Conservation (phyloP, 1,140 invertebrate species). For the Ridgeia piscesae region DNA sequence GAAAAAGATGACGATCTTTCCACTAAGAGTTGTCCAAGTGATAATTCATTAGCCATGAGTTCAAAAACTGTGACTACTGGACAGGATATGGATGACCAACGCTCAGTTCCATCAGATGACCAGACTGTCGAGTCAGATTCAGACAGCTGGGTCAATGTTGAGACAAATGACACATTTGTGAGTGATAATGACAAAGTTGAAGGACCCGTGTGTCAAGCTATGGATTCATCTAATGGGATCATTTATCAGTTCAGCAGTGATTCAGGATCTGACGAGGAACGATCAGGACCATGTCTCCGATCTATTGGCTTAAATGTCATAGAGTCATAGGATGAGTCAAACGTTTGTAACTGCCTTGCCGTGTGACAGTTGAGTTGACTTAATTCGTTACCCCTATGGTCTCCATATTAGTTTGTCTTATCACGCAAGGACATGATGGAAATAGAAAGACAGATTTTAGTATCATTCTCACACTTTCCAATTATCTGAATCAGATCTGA, state of each 20-base stretch:
- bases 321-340: neutral
- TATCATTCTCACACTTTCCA: too few species aligned
- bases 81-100: neutral
- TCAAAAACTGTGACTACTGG: neutral
- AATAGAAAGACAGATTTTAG: too few species aligned
- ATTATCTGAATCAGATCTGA: too few species aligned
- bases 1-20: neutral
- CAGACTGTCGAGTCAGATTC: neutral
- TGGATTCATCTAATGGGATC: neutral
- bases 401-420: neutral
- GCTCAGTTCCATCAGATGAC: neutral
- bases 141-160: neutral
- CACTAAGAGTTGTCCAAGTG: neutral
- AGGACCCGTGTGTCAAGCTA: neutral
- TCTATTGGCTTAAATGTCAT: neutral
- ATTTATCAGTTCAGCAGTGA: neutral
- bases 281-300: neutral
- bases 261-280: neutral
- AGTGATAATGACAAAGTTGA: neutral
- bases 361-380: neutral
- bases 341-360: neutral
- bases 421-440: neutral
- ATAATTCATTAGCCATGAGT: neutral
- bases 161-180: neutral
- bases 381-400: neutral